phyloP scores from a whole-genome alignment of 2,113 vertebrate genomes.

The Bubo scandiacus region DNA sequence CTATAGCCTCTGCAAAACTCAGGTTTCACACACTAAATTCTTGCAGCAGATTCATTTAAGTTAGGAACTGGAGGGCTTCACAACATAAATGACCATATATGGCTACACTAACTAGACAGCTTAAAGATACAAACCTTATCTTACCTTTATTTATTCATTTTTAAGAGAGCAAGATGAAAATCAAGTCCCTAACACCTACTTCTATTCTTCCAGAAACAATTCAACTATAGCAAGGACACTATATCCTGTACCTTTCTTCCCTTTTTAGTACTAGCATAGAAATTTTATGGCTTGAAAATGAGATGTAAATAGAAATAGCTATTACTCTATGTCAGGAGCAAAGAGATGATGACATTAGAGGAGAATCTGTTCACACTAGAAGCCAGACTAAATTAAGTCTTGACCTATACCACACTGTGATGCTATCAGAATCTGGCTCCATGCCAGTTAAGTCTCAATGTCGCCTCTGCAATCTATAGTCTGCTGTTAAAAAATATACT shows the following conservation, averaged over 20 bases:
- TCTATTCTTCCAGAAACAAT: neutral
- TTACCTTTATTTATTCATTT: neutral
- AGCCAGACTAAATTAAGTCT: conserved; percentile 19
- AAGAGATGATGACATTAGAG: conserved; percentile 11
- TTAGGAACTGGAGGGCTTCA: neutral
- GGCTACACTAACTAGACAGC: neutral
- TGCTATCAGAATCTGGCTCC: conserved; percentile 8
- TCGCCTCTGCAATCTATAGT: neutral
- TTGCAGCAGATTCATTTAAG: neutral
- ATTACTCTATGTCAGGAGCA: conserved; percentile 17
- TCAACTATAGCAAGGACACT: neutral
- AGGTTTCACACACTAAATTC: neutral
- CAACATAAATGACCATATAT: neutral
- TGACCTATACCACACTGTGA: neutral
- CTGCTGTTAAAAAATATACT: neutral
- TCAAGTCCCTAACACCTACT: neutral
- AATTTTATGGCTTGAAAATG: neutral
- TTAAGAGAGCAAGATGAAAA: neutral
- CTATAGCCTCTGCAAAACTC: neutral
- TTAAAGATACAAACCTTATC: neutral
- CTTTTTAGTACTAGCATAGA: neutral
- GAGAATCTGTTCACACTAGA: neutral
- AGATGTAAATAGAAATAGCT: conserved; percentile 46
- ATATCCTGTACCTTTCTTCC: neutral
- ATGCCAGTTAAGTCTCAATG: neutral